Base-by-base conservation (phyloP, 2,888 invertebrate genomes). In the Ditula angustiorana region DNA sequence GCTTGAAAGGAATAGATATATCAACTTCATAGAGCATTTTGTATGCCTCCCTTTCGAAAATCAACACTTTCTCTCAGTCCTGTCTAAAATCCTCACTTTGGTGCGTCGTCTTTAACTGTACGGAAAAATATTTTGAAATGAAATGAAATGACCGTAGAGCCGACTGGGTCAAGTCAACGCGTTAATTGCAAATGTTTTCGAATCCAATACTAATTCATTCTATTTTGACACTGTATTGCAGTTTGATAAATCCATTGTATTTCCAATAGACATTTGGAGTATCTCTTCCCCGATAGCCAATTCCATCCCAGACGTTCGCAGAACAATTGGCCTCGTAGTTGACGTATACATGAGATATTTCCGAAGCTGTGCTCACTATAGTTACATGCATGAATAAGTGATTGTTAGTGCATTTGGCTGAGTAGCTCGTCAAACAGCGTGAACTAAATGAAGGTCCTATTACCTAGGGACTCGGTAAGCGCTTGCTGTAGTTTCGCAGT, bases 311-410 rank as follows among this genome's bases (percentile, higher is more conserved):
- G 52, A 52, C 33, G 41, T 41, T 28, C 24, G 52, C 21, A 33
- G 33, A 52, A 21, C 52, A 21, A 52, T 52, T 52, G 52, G 21
- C 30, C 21, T 33, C 2, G 19, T 13, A 30, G 33, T 33, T n/a
- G 49, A 49, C n/a, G 16, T 8, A 26, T 33, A 21, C 21, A 33
- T 30, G 44, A 49, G 47, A 33, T 49, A 37, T 37, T 37, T n/a
- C 60, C 37, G n/a, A 19, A 13, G 30, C 11, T 21, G 30, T 11
- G 41, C 49, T 19, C 41, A 13, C 13, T 16, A 7, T 41, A 33
- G 57, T 13, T 8, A n/a, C 24, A 41, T 44, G 50, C 55, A 65
- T 64, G 47, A 58, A 64, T 59, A 65, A 65, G 37, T 44, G 50
- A 50, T 28, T 41, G 33, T 13, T 0, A 30, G 28, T 10, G 52